Conservation (phyloP, 2,113 vertebrate genomes). For the Corydoras maculifer region DNA sequence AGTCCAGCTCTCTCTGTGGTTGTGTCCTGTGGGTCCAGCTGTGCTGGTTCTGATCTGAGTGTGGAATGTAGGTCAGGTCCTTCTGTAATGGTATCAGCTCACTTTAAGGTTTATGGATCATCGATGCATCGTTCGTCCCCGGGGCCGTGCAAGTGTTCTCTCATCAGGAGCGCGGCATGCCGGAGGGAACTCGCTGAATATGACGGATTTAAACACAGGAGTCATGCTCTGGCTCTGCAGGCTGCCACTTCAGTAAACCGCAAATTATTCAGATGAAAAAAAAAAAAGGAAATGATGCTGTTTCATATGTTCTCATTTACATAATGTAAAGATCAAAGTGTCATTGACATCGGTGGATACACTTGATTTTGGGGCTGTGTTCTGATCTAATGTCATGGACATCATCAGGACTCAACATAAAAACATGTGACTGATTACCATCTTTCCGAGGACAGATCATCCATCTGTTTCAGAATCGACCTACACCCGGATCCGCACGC, state of each 20-base stretch:
- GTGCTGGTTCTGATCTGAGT: background rate
- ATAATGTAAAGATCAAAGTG: background rate
- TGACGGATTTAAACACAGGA: background rate
- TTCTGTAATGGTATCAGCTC: conserved; percentile 19
- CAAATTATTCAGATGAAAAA: background rate
- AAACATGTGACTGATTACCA: no score
- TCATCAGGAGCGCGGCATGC: background rate
- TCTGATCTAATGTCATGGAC: no score
- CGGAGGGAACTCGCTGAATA: background rate
- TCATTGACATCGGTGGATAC: background rate
- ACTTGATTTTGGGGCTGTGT: no score
- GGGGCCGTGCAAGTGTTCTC: background rate
- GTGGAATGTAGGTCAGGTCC: conserved; percentile 24
- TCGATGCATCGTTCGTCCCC: conserved; percentile 14
- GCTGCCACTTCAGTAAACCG: background rate
- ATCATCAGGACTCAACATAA: no score
- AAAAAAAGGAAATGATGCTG: background rate
- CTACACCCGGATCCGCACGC: no score
- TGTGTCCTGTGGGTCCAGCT: background rate
- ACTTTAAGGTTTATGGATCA: conserved; percentile 12
- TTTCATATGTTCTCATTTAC: background rate
- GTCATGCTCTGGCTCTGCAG: background rate
- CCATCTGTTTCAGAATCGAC: no score
- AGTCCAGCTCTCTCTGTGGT: background rate
- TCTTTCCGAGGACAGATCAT: no score